Conservation (phyloP, 1,140 invertebrate species). For the Drosophila orosa region DNA sequence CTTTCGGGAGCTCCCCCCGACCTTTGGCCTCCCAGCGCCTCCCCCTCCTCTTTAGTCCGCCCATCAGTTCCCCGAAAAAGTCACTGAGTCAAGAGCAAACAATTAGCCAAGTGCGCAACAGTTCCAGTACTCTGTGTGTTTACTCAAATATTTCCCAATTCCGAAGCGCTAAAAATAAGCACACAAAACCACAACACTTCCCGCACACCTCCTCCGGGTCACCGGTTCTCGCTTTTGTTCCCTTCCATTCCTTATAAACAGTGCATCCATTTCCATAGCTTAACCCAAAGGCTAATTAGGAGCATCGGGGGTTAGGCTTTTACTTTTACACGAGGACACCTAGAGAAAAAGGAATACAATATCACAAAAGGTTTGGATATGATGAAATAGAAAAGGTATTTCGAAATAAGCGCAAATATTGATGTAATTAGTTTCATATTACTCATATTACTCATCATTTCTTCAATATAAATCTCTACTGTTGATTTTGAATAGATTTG, state of each 20-base stretch:
- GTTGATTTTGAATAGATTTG: not conserved
- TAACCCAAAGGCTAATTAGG: constrained; percentile 11
- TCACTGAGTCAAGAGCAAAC: constrained; percentile 38
- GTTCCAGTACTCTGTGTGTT: constrained; percentile 27
- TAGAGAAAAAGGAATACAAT: not conserved
- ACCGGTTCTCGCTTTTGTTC: not conserved
- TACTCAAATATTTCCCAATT: constrained; percentile 37
- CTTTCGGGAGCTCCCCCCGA: constrained; percentile 6
- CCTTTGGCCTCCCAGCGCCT: constrained; percentile 29
- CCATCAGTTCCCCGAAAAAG: constrained; percentile 12
- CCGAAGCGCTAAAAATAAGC: constrained; percentile 44
- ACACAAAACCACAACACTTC: constrained; percentile 21
- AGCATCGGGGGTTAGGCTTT: constrained; percentile 5
- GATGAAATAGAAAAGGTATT: not conserved
- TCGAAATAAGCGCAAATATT: not conserved
- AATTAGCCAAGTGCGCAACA: constrained; percentile 45
- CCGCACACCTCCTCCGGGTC: not conserved
- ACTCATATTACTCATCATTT: not conserved
- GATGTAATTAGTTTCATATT: not conserved
- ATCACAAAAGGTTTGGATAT: not conserved
- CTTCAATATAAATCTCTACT: not conserved
- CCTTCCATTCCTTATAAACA: constrained; percentile 31
- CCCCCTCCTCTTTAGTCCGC: not conserved
- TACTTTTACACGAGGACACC: not conserved
- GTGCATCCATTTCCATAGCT: constrained; percentile 43